Conservation (phyloP, 1,140 invertebrate species). For the Archivesica marissinica region DNA sequence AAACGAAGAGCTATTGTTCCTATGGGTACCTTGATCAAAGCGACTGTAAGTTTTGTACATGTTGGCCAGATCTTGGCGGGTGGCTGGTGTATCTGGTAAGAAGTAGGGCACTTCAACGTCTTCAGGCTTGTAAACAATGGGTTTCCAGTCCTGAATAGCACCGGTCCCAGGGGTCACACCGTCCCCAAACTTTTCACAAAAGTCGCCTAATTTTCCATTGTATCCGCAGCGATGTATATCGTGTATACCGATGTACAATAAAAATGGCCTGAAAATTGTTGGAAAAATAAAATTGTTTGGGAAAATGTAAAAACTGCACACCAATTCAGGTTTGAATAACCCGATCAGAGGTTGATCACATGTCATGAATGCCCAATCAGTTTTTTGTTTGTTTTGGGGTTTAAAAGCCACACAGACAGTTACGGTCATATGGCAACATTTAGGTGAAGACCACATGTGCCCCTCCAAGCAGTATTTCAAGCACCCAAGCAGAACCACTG, state of each 20-base stretch:
- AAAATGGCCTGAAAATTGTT: conserved; percentile 88
- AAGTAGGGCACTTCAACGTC: conserved; percentile 92
- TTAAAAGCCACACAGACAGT: too few species aligned
- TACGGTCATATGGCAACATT: too few species aligned
- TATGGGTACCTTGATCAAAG: conserved; percentile 93
- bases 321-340: too few species aligned
- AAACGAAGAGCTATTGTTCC: too few species aligned
- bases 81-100: conserved; percentile 92
- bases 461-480: too few species aligned
- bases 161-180: conserved; percentile 90
- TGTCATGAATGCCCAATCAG: too few species aligned
- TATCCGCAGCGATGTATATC: conserved; percentile 91
- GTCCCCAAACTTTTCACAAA: conserved; percentile 95
- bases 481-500: too few species aligned
- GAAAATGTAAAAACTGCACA: too few species aligned
- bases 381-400: too few species aligned
- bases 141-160: conserved; percentile 93
- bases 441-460: too few species aligned
- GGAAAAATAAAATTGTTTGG: too few species aligned
- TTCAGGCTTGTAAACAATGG: conserved; percentile 92
- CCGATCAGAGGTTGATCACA: too few species aligned
- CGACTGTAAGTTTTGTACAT: conserved; percentile 95
- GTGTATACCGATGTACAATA: conserved; percentile 94
- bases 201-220: conserved; percentile 91
- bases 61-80: conserved; percentile 91